These are phyloP conservation scores for Carollia perspicillata DNA, from an alignment of 2,113 vertebrate species.

Conservation along the genomic window DNA sequence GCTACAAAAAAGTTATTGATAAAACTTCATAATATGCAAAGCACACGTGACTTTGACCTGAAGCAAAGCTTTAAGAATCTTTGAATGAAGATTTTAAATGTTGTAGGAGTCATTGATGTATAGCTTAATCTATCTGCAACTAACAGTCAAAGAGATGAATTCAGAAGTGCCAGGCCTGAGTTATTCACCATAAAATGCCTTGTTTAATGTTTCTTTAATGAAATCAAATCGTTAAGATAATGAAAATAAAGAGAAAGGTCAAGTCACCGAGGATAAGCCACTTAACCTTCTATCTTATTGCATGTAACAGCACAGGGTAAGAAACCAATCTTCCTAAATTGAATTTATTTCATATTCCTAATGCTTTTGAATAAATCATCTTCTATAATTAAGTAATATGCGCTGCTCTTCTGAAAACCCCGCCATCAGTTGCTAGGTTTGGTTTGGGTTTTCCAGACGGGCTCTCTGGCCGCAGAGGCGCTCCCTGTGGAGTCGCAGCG, in stretches of 20 bases:
- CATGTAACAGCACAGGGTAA: constrained; percentile 35
- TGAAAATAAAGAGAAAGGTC: constrained; percentile 75
- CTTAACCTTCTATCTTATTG: constrained; percentile 73
- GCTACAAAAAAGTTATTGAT: not conserved
- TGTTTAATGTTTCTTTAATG: constrained; percentile 77
- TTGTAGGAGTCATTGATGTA: not conserved
- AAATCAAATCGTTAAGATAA: constrained; percentile 71
- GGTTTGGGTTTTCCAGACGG: not conserved
- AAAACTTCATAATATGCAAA: not conserved
- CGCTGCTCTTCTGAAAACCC: constrained; percentile 26
- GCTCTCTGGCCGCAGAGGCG: not conserved
- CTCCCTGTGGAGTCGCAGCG: not conserved
- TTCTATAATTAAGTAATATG: constrained; percentile 59
- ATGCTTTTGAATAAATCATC: constrained; percentile 75
- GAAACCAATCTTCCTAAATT: constrained; percentile 69
- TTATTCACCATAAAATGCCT: constrained; percentile 45
- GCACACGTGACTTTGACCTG: not conserved
- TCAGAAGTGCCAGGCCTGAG: constrained; percentile 44
- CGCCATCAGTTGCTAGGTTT: not conserved
- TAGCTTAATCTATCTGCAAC: not conserved
- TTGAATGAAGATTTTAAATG: not conserved
- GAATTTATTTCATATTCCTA: constrained; percentile 71
- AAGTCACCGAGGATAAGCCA: constrained; percentile 67
- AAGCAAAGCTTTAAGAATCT: constrained; percentile 31
- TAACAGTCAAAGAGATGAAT: constrained; percentile 50